These are phyloP conservation scores for Eonycteris spelaea DNA, from an alignment of 2,113 vertebrate species.

Conservation along the genomic window DNA sequence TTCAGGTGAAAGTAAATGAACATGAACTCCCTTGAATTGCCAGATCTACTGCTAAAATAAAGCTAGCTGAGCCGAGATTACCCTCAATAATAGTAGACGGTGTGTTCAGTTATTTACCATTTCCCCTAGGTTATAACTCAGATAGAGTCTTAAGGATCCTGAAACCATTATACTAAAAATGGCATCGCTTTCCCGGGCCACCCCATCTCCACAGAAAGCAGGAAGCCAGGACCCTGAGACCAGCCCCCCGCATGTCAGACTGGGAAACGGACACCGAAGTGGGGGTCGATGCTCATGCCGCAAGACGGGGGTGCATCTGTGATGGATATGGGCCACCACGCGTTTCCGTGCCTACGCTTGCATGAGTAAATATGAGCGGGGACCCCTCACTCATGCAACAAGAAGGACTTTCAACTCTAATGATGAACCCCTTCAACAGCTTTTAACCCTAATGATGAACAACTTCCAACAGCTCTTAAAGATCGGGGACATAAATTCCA, in stretches of 20 bases:
- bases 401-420: neutral
- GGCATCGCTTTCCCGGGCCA: neutral
- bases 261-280: neutral
- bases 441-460: neutral
- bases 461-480: neutral
- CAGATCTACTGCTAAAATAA: neutral
- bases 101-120: neutral
- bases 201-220: neutral
- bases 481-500: neutral
- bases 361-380: neutral
- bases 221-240: neutral
- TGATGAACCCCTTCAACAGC: neutral
- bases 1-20: slow-evolving; percentile 26
- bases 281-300: neutral
- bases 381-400: accelerated
- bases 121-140: neutral
- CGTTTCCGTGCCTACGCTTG: neutral
- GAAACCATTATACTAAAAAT: neutral
- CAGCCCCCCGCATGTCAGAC: neutral
- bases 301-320: accelerated
- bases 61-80: neutral
- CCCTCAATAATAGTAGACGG: neutral
- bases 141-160: neutral
- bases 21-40: neutral
- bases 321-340: neutral